Base-by-base conservation (phyloP, 2,797 vertebrate species). In the Sebastes hubbsi region DNA sequence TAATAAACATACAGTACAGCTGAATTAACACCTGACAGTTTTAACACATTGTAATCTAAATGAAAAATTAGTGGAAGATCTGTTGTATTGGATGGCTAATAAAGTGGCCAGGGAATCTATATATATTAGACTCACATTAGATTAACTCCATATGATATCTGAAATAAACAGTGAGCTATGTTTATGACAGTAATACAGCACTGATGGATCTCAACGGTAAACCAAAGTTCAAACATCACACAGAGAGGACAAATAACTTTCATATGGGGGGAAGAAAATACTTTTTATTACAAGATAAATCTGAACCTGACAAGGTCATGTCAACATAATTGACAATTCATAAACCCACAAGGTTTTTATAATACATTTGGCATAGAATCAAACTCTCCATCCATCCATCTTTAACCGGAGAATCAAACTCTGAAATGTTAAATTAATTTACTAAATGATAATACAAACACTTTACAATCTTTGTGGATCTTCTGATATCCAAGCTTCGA, bases 321-420 rank as follows among this genome's bases (percentile, higher is more conserved):
- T 87, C 70, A 87, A 86, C 38, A 87, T 54, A 85, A 78, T 63
- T 83, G 79, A 86, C 67, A 80, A 62, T 67, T 86, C 11, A 88
- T 88, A 64, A 92, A 94, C 85, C 86, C 68, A 94, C 78, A 87
- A 84, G 89, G 85, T 87, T 92, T 72, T 86, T n/a, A 59, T 64
- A 78, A 46, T 27, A 42, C 46, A 79, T 77, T 73, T 87, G 80
- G 78, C 80, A 88, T 56, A 81, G 22, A 87, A 56, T 72, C 14
- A 24, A 72, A 77, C 63, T 67, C 38, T 63, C 36, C 12, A 38
- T 38, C 32, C 34, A 12, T 36, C 12, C 36, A 38, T 38, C 36
- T 38, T 13, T 12, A 38, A 38, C 36, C 36, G 12, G 12, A 82
- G 22, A 87, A 56, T 72, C 14, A 24, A 72, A 77, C 63, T 67